phyloP scores from a whole-genome alignment of 1,140 invertebrate species.

The Lepeophtheirus salmonis region DNA sequence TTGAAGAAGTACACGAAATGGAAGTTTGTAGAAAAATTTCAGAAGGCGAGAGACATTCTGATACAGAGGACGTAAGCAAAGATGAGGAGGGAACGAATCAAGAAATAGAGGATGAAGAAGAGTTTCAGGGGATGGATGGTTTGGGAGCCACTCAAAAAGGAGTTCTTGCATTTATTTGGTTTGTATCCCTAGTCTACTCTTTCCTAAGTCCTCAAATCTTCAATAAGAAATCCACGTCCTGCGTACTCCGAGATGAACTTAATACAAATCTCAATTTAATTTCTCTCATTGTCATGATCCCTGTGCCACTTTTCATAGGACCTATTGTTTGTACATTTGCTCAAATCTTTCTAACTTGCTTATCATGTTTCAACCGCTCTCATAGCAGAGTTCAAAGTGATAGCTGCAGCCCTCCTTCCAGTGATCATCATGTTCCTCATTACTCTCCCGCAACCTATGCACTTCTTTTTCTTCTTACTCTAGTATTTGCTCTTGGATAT shows the following conservation, averaged over 20 bases:
- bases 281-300: constrained; percentile 1
- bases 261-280: constrained; percentile 5
- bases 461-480: neutral
- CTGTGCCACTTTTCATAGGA: neutral
- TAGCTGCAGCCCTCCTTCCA: neutral
- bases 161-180: constrained; percentile 12
- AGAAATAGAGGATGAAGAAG: constrained; percentile 5
- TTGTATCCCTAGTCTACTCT: constrained; percentile 8
- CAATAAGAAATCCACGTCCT: neutral
- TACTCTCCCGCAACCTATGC: neutral
- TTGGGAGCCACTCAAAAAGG: constrained; percentile 1
- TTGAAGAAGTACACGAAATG: neutral
- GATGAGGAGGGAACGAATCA: neutral
- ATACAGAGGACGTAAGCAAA: neutral
- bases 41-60: neutral
- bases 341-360: constrained; percentile 1
- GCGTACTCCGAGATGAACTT: constrained; percentile 1
- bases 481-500: constrained; percentile 3
- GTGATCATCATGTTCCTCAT: neutral
- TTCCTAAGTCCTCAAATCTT: constrained; percentile 6
- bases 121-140: constrained; percentile 2
- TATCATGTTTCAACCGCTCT: neutral
- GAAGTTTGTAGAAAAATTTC: neutral
- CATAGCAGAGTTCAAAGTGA: too few species aligned
- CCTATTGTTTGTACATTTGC: constrained; percentile 2